These are phyloP conservation scores for Rhinoderma darwinii DNA, from an alignment of 2,113 vertebrate species.

Conservation along the genomic window DNA sequence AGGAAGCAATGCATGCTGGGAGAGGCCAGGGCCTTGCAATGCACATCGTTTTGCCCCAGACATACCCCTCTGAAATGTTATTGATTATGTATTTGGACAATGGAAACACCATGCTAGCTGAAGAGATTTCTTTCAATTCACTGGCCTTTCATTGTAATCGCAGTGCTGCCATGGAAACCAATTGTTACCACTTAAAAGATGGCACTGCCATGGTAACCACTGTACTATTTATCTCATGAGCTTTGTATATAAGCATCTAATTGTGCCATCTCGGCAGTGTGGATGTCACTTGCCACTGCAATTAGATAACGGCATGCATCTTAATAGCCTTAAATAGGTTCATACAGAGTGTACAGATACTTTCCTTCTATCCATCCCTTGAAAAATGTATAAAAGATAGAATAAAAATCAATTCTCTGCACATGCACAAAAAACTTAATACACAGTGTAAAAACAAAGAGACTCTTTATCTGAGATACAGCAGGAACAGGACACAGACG, in stretches of 20 bases:
- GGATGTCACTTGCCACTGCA: slow-evolving; percentile 11
- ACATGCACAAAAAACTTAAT: too few relatives aligned
- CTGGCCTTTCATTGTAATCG: slow-evolving; percentile 50
- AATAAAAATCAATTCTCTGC: not conserved
- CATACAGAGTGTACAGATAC: not conserved
- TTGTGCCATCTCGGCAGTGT: slow-evolving; percentile 23
- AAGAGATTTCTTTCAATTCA: slow-evolving; percentile 38
- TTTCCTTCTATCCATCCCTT: not conserved
- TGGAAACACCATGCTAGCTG: slow-evolving; percentile 30
- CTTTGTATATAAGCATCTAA: slow-evolving; percentile 15
- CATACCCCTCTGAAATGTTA: not conserved
- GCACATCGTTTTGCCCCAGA: not conserved
- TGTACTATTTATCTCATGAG: slow-evolving; percentile 39
- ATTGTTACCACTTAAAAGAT: slow-evolving; percentile 52
- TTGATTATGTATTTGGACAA: slow-evolving; percentile 34
- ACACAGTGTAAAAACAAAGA: too few relatives aligned
- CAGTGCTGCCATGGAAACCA: slow-evolving; percentile 56
- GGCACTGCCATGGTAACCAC: slow-evolving; percentile 56
- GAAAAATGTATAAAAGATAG: not conserved
- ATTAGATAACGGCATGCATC: not conserved
- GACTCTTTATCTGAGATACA: too few relatives aligned
- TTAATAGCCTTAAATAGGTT: not conserved
- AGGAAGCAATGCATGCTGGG: not conserved
- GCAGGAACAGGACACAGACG: too few relatives aligned
- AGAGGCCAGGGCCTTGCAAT: slow-evolving; percentile 3